Conservation (phyloP, 2,797 vertebrate genomes). For the Enteromius paludinosus region DNA sequence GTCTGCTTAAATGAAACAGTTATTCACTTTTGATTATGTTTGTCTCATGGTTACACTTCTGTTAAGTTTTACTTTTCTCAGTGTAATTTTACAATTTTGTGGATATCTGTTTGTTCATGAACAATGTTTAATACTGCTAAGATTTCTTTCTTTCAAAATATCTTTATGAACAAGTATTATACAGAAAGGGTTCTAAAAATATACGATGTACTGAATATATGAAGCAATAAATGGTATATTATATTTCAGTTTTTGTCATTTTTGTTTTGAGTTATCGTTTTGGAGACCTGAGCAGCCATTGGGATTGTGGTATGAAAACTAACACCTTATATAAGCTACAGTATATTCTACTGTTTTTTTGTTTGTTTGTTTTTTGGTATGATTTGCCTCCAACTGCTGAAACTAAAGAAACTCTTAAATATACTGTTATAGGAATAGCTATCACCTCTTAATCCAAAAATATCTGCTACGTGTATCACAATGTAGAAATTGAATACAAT, state of each 20-base stretch:
- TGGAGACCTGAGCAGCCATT: conserved; percentile 34
- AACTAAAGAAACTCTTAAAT: background rate
- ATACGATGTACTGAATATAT: conserved; percentile 38
- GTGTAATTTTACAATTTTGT: conserved; percentile 63
- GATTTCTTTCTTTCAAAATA: conserved; percentile 9
- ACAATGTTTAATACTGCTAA: conserved; percentile 24
- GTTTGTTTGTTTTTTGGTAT: background rate
- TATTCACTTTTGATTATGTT: conserved; percentile 75
- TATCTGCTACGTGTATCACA: background rate
- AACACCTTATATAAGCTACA: conserved; percentile 22
- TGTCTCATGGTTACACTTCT: conserved; percentile 69
- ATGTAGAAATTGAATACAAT: background rate
- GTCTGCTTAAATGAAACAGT: conserved; percentile 81
- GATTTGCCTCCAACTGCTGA: background rate
- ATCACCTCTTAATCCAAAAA: background rate
- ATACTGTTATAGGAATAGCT: background rate
- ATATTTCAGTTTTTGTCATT: conserved; percentile 48
- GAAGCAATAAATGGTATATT: conserved; percentile 44
- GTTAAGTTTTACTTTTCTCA: conserved; percentile 64
- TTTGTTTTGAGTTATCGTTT: conserved; percentile 52
- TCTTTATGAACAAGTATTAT: conserved; percentile 1
- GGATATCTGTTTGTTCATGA: conserved; percentile 64
- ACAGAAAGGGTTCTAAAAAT: conserved; percentile 15
- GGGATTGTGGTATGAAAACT: conserved; percentile 34
- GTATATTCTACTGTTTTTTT: background rate